These are phyloP conservation scores for Platanista minor DNA, from an alignment of 2,113 vertebrate genomes.

Conservation along the genomic window DNA sequence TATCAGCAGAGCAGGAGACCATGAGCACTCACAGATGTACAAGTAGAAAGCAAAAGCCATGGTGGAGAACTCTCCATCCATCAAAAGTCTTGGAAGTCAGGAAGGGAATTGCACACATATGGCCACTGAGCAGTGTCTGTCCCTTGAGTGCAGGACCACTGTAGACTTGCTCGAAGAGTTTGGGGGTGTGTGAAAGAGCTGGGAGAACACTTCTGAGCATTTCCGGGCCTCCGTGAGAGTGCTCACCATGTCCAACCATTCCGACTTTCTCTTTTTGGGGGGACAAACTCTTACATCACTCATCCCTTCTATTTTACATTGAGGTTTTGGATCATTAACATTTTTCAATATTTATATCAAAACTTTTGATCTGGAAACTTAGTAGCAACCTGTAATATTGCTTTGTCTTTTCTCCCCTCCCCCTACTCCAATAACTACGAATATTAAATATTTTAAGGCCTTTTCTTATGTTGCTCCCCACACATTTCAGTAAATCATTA, in stretches of 20 bases:
- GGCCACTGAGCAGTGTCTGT: too few relatives aligned
- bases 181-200: not conserved
- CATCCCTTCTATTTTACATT: not conserved
- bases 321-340: conserved; percentile 4
- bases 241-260: not conserved
- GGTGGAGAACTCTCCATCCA: not conserved
- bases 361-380: conserved; percentile 52
- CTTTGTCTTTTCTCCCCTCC: conserved; percentile 18
- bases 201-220: not conserved
- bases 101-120: fast-evolving
- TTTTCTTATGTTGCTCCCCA: conserved; percentile 50
- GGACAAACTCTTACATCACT: not conserved
- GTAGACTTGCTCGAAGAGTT: not conserved
- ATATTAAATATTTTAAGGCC: conserved; percentile 53
- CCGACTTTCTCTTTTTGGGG: not conserved
- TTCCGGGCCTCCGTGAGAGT: not conserved
- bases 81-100: not conserved
- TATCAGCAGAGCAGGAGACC: not conserved
- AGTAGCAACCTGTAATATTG: not conserved
- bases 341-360: not conserved
- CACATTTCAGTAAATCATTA: conserved; percentile 72
- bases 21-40: not conserved
- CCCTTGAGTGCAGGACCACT: not conserved
- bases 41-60: not conserved
- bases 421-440: conserved; percentile 15